Conservation (phyloP, 2,113 vertebrate genomes). For the Platichthys flesus region DNA sequence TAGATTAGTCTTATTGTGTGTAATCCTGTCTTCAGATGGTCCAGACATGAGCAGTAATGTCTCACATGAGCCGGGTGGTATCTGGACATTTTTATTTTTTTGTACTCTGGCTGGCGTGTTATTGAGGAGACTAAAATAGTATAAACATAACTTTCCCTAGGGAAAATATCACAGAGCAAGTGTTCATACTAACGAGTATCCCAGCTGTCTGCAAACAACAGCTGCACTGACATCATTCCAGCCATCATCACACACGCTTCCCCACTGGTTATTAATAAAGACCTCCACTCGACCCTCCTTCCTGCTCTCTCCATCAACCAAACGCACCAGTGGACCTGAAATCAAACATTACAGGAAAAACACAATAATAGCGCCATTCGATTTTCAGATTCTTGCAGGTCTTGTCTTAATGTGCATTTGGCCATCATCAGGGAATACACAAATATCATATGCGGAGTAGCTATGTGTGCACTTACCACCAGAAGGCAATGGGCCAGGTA, state of each 20-base stretch:
- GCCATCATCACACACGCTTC: conserved; percentile 82
- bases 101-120: background rate
- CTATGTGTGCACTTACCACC: conserved; percentile 41
- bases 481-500: conserved; percentile 18
- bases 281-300: conserved; percentile 83
- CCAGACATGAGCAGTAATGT: too few species aligned
- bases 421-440: too few species aligned
- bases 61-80: too few species aligned
- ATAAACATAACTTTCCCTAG: background rate
- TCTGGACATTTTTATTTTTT: too few species aligned
- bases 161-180: background rate
- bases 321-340: conserved; percentile 73
- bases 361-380: too few species aligned
- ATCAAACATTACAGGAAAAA: background rate
- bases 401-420: too few species aligned
- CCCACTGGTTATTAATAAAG: conserved; percentile 76
- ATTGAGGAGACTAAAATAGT: background rate
- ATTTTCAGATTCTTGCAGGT: background rate
- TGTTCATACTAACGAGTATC: conserved; percentile 70
- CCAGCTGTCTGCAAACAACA: conserved; percentile 83
- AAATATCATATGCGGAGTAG: background rate
- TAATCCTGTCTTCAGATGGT: too few species aligned
- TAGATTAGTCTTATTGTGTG: too few species aligned
- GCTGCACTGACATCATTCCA: conserved; percentile 79
- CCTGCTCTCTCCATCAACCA: conserved; percentile 79